Base-by-base conservation (phyloP, 2,113 vertebrate genomes). In the Pimephales promelas region DNA sequence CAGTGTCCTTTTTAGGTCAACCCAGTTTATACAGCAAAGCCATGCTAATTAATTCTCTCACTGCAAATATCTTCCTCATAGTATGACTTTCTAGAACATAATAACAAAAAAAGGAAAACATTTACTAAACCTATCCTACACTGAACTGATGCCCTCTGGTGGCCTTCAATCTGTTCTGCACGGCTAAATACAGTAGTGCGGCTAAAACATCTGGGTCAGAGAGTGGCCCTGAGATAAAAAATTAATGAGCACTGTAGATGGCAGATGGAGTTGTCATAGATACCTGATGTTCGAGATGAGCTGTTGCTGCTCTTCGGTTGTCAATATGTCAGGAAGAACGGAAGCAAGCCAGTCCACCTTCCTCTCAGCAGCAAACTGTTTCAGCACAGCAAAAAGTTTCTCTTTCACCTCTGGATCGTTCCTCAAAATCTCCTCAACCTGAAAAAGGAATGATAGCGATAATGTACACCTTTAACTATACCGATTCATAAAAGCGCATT, bases 211-310 rank as follows among this genome's bases (percentile, higher is more conserved):
- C 56, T 47, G 64, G 64, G 83, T 82, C 87, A 82, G 75, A 74
- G 75, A 61, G 31, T 74, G 72, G 82, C 61, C 73, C 71, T 73
- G 54, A 57, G 85, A 86, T 72, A 59, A 86, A 81, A 85, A 83
- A 81, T 36, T 47, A 78, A 59, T 73, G 26, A 40, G 74, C 1
- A 24, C 70, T 84, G n/a, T 79, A 31, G 5, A 34, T 62, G 77
- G 59, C 64, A 56, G 52, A 83, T 40, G 20, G 13, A 54, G 72
- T 22, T 83, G 24, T 8, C 77, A 34, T 71, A 84, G 87, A 16
- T 94, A 99, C 97, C 98, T 97, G 96, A 98, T 98, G 91, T 88
- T 96, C 89, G 97, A 94, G 75, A 99, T 90, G 47, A 99, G 96
- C 22, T 95, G 95, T 11, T 92, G 93, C 4, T 95, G 95, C 73